Evolutionary conservation across 2,888 invertebrate species (phyloP).

Genomic region (Sinodicranocentrus sp.): DNA sequence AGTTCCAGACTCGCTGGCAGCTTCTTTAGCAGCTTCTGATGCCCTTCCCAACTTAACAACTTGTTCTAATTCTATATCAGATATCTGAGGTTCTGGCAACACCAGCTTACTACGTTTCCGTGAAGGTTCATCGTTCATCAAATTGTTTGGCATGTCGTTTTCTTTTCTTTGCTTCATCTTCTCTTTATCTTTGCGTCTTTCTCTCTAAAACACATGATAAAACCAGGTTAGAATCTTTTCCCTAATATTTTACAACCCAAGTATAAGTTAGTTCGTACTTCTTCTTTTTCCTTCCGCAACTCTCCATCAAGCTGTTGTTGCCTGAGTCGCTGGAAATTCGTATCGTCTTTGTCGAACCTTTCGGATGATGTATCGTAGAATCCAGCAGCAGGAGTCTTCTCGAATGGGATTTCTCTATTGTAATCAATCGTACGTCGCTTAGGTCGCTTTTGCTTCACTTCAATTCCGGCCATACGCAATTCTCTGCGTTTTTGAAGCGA

Average conservation of each 20-base stretch:
- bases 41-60: conserved; percentile 95
- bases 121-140: conserved; percentile 93
- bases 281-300: conserved; percentile 92
- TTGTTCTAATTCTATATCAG: conserved; percentile 93
- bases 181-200: conserved; percentile 96
- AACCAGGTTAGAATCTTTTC: too few relatives aligned
- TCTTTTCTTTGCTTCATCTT: conserved; percentile 97
- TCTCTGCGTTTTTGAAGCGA: conserved; percentile 97
- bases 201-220: conserved; percentile 81
- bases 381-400: conserved; percentile 93
- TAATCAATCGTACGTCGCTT: conserved; percentile 95
- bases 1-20: conserved; percentile 87
- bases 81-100: conserved; percentile 97
- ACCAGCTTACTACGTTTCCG: conserved; percentile 97
- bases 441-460: conserved; percentile 78
- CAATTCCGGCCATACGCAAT: conserved; percentile 97
- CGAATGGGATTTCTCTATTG: conserved; percentile 98
- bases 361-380: conserved; percentile 97
- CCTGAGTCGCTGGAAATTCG: conserved; percentile 92
- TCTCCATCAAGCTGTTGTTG: conserved; percentile 97
- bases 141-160: conserved; percentile 94
- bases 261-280: too few relatives aligned
- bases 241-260: too few relatives aligned
- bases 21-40: conserved; percentile 92
- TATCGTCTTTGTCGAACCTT: conserved; percentile 90